Base-by-base conservation (phyloP, 64 coral and sea anemone genomes). In the Montipora efflorescens region DNA sequence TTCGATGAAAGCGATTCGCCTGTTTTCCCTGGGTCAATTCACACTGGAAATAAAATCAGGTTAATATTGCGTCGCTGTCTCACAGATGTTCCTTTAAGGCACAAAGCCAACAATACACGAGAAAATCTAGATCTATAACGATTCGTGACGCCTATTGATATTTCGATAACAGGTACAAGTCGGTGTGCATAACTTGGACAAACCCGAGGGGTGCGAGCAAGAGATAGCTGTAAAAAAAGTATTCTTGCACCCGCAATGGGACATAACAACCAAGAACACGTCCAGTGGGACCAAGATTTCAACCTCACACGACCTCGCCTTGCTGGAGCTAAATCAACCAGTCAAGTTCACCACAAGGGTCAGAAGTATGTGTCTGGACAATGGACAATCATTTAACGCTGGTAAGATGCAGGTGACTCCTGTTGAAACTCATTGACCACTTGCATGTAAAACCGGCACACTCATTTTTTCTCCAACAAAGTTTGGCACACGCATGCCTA, bases 191-290 rank as follows among this genome's bases (percentile, higher is more conserved):
- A 88, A 98, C 59, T 21, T 96, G 58, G 87, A 92, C 44, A 76
- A 80, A 45, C 10, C 82, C 0, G 89, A 95, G 46, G 84, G 80
- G 0, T 72, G 8, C 5, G 94, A 98, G 14, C 94, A 96, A 83
- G 97, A 98, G 46, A 87, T 98, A 46, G 20, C 72, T 47, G 73
- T 95, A n/a, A 91, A 93, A 23, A 79, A 78, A 76, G 82, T 96
- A 50, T 77, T 93, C 47, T 80, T 98, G 46, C 91, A 98, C 64
- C 97, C 97, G 0, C 88, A 95, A 28, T 95, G 94, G 91, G 94
- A 93, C 61, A 83, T 98, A 28, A 59, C 61, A 43, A 84, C 61
- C 16, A 94, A 93, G 23, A 98, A 91, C 7, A 79, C 91, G 5
- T 77, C 89, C 10, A 83, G 78, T 18, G 88, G 93, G 46, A 21